Conservation (phyloP, 2,797 vertebrate species). For the Lithobates pipiens region DNA sequence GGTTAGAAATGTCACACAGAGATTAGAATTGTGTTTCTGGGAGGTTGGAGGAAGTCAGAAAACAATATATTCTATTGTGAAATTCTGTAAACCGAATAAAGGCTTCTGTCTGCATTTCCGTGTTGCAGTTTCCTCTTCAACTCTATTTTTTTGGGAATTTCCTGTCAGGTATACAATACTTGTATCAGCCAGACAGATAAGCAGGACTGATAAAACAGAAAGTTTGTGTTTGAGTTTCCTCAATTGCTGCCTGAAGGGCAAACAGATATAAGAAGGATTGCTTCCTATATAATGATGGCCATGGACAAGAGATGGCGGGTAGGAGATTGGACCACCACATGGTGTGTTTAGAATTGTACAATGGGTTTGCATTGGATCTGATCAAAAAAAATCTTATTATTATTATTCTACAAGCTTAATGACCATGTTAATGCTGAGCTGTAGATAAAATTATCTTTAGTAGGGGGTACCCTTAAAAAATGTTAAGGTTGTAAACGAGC, state of each 20-base stretch:
- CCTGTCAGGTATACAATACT: neutral
- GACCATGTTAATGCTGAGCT: too few species aligned
- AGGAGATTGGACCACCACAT: too few species aligned
- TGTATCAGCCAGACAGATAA: neutral
- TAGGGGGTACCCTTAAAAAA: too few species aligned
- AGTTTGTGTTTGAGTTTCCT: neutral
- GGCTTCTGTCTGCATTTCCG: neutral
- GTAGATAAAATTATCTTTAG: too few species aligned
- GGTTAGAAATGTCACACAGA: neutral
- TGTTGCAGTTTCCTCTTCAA: neutral
- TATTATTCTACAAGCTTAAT: too few species aligned
- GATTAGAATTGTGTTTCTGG: neutral
- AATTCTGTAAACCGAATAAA: neutral
- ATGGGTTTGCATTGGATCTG: too few species aligned
- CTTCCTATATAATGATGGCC: neutral
- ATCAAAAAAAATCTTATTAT: too few species aligned
- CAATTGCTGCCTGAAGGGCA: neutral
- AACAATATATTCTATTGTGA: neutral
- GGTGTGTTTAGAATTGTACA: too few species aligned
- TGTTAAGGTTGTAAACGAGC: too few species aligned
- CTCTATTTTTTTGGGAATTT: neutral
- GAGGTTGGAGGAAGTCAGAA: neutral
- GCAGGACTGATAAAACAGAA: neutral
- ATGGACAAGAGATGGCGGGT: too few species aligned
- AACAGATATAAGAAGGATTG: neutral